phyloP scores from a whole-genome alignment of 2,113 vertebrate genomes.

The Percina caprodes region DNA sequence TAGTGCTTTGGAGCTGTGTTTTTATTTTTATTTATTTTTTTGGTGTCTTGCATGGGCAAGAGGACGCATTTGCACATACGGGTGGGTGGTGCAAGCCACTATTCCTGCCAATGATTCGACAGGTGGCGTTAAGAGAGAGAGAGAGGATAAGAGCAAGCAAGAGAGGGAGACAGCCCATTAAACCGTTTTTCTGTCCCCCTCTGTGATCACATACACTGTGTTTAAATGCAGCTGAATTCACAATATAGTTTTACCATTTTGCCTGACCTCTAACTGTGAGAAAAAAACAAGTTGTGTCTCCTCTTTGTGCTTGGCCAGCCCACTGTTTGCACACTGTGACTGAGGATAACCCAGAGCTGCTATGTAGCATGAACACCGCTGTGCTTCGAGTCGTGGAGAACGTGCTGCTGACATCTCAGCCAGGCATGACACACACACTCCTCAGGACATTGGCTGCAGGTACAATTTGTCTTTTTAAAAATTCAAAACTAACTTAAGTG shows the following conservation, averaged over 20 bases:
- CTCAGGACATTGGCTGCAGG: conserved; percentile 92
- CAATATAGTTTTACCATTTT: too few species aligned
- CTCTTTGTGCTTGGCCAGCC: conserved; percentile 79
- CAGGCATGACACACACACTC: conserved; percentile 87
- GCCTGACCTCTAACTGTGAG: neutral
- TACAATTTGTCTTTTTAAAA: conserved; percentile 58
- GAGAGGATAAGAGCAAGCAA: too few species aligned
- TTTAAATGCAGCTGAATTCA: too few species aligned
- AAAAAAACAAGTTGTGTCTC: neutral
- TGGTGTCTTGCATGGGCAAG: neutral
- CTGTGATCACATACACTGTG: too few species aligned
- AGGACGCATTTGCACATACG: neutral
- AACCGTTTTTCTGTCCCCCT: too few species aligned
- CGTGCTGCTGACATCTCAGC: conserved; percentile 84
- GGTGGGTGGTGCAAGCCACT: neutral
- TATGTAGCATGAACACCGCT: conserved; percentile 83
- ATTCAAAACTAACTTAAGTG: conserved; percentile 1
- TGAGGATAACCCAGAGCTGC: conserved; percentile 94
- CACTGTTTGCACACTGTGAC: conserved; percentile 96
- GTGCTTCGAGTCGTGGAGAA: conserved; percentile 86
- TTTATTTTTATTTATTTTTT: too few species aligned
- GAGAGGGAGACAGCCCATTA: too few species aligned
- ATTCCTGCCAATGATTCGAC: too few species aligned
- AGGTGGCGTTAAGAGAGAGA: too few species aligned
- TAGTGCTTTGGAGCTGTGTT: neutral